Percentiles rank a stretch among this genome's conserved stretches.
phyloP scores from a whole-genome alignment of 2,888 invertebrate genomes.

The Pseudanteris insignis region DNA sequence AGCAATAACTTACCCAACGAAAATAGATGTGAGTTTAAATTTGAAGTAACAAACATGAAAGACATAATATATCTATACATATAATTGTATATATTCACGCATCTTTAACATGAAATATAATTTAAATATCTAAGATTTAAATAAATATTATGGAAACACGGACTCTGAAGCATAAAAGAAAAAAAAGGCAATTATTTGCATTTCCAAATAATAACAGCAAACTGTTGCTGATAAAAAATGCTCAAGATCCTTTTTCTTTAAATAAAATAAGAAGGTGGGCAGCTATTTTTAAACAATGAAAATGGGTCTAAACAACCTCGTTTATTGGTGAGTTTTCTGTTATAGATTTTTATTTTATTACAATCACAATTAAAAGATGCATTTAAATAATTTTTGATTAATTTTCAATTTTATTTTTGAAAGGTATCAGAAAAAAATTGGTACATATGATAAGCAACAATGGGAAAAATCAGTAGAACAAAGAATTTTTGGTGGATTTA shows the following conservation, averaged over 20 bases:
- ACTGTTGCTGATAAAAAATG: constrained; percentile 33
- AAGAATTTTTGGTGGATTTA: constrained; percentile 85
- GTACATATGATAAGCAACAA: constrained; percentile 95
- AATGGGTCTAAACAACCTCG: constrained; percentile 50
- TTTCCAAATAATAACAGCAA: constrained; percentile 25
- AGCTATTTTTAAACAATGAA: constrained; percentile 34
- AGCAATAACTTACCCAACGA: too few species aligned
- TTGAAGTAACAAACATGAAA: too few species aligned
- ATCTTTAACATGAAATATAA: too few species aligned
- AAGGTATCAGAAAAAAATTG: constrained; percentile 96
- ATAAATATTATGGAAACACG: constrained; percentile 49
- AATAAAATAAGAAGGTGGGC: constrained; percentile 31
- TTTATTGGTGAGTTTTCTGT: constrained; percentile 49
- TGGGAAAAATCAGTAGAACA: constrained; percentile 97
- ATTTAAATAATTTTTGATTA: neutral
- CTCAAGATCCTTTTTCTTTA: constrained; percentile 30
- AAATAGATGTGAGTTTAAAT: too few species aligned
- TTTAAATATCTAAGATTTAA: too few species aligned
- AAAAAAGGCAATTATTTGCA: constrained; percentile 32
- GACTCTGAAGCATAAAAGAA: constrained; percentile 26
- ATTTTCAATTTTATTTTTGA: constrained; percentile 1
- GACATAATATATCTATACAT: too few species aligned
- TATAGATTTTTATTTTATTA: too few species aligned
- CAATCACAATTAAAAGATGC: too few species aligned
- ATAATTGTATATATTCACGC: too few species aligned